phyloP scores from a whole-genome alignment of 1,140 invertebrate species.

The Drosophila novamexicana region DNA sequence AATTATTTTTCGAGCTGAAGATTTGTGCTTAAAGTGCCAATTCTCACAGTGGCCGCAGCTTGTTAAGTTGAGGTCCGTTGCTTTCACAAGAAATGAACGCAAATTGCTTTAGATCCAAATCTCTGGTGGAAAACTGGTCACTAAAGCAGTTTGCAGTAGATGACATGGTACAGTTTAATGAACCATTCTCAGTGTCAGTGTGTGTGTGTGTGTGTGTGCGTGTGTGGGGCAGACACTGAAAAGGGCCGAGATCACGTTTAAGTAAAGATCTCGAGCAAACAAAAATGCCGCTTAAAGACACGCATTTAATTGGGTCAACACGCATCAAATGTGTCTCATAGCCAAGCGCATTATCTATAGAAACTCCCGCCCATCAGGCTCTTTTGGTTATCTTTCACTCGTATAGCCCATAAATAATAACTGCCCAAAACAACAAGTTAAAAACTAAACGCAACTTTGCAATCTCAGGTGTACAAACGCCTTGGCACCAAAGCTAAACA shows the following conservation, averaged over 20 bases:
- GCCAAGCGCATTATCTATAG: constrained; percentile 4
- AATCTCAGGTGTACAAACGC: constrained; percentile 72
- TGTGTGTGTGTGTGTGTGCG: constrained; percentile 8
- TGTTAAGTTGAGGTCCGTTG: constrained; percentile 38
- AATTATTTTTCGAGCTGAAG: constrained; percentile 19
- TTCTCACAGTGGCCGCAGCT: constrained; percentile 33
- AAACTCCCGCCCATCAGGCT: background rate
- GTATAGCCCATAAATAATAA: constrained; percentile 21
- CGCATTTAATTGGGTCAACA: constrained; percentile 38
- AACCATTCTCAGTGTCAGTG: constrained; percentile 18
- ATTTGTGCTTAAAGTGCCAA: constrained; percentile 40
- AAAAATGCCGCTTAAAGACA: constrained; percentile 18
- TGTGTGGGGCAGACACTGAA: background rate
- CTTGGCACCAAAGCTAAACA: constrained; percentile 75
- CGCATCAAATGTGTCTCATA: constrained; percentile 8
- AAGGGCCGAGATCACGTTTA: constrained; percentile 48
- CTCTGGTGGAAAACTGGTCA: constrained; percentile 44
- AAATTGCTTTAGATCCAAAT: constrained; percentile 46
- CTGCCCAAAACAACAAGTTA: constrained; percentile 3
- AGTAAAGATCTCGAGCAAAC: constrained; percentile 9
- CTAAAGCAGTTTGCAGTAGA: constrained; percentile 11
- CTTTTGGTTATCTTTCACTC: background rate
- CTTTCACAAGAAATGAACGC: constrained; percentile 47
- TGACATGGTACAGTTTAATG: constrained; percentile 38
- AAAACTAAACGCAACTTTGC: constrained; percentile 41